Evolutionary conservation across 2,888 invertebrate genomes (phyloP), one percentile per base, ranked within the genome.

Genomic region (Yponomeuta evonymella): DNA sequence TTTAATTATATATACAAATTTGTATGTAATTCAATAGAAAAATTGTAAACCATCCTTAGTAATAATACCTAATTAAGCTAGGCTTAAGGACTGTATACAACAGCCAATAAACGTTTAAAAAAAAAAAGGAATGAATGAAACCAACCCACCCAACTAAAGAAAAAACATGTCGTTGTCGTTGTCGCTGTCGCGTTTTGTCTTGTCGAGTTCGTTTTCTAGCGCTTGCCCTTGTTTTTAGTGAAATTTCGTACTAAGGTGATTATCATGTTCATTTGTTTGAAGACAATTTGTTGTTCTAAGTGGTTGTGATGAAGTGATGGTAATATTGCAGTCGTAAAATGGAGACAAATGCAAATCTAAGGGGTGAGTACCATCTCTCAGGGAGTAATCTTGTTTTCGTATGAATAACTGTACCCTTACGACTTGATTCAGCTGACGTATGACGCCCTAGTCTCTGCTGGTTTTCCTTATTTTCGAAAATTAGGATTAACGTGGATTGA

Each of bases 321-420:
- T 76, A 79, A 79, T 74, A 67, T 72, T 74, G 77, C 76, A 77
- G 30, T 63, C n/a, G n/a, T 63, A 87, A 85, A 86, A 91, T 92
- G 91, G 90, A 90, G 86, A 84, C 88, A 79, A 89, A 87, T 85
- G 82, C 84, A 81, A 90, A 86, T 85, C 87, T 85, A 79, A 90
- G 87, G 83, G 90, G 92, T 90, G 78, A 89, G 90, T 86, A 81
- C 72, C 75, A 77, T 76, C 79, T 71, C 72, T 71, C 72, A 75
- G 77, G 79, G 77, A 78, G 77, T 78, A 75, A 76, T 83, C 82
- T 85, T 90, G 89, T 90, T 91, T 89, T 86, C 88, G 84, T 87
- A 87, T 86, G 87, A 83, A 80, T 90, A 90, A 90, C 89, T 89
- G 89, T 90, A 88, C 79, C 79, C 80, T 82, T 82, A 82, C 82